A percentile compares a stretch with the other conserved stretches of the same genome.
These are phyloP conservation scores for Microctonus brassicae DNA, from an alignment of 2,888 invertebrate genomes.

Conservation along the genomic window DNA sequence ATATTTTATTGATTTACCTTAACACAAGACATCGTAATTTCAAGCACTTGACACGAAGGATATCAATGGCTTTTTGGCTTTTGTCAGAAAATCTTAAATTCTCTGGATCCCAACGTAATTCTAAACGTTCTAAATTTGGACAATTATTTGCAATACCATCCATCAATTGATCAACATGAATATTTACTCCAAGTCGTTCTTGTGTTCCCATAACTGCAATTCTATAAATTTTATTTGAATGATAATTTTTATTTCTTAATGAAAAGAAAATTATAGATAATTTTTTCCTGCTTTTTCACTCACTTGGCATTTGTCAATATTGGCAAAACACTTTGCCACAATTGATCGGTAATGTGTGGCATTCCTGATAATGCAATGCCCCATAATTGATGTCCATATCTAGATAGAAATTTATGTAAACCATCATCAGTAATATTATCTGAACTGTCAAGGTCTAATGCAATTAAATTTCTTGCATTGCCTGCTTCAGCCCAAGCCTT, in stretches of 20 bases:
- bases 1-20: conserved; percentile 74
- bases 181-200: conserved; percentile 95
- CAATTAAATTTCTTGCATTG: conserved; percentile 80
- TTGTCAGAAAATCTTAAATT: conserved; percentile 99
- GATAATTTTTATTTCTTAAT: conserved; percentile 9
- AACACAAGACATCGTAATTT: conserved; percentile 93
- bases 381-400: conserved; percentile 89
- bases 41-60: conserved; percentile 93
- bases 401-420: conserved; percentile 90
- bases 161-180: conserved; percentile 97
- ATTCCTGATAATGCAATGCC: conserved; percentile 94
- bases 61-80: conserved; percentile 99
- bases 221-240: conserved; percentile 72
- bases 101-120: conserved; percentile 98
- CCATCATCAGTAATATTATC: conserved; percentile 96
- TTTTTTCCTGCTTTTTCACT: conserved; percentile 56
- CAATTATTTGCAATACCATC: conserved; percentile 97
- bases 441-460: conserved; percentile 93
- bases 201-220: conserved; percentile 98
- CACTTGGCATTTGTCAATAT: conserved; percentile 93
- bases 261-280: not conserved
- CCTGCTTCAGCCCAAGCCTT: conserved; percentile 93
- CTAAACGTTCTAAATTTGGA: conserved; percentile 88
- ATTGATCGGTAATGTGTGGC: conserved; percentile 97
- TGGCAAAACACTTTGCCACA: conserved; percentile 96